Percentiles rank a stretch among this genome's conserved stretches.
These are phyloP conservation scores for Cuculus canorus DNA, from an alignment of 2,797 vertebrate genomes.

Conservation along the genomic window DNA sequence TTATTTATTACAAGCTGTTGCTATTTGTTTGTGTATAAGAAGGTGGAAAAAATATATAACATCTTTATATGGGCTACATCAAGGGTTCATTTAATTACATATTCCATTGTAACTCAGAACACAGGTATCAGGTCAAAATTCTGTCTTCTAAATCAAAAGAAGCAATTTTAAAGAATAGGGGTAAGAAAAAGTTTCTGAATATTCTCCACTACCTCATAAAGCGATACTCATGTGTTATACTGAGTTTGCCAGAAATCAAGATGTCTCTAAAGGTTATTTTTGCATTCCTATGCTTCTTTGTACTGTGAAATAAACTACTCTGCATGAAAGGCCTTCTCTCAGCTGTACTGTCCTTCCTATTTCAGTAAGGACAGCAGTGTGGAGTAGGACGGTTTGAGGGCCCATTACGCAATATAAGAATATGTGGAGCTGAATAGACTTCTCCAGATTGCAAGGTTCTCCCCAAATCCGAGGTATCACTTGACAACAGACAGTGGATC, in stretches of 20 bases:
- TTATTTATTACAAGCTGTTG: background rate
- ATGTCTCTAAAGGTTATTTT: background rate
- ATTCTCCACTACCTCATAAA: background rate
- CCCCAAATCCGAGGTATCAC: background rate
- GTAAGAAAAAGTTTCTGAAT: background rate
- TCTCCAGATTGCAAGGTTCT: background rate
- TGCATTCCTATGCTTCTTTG: background rate
- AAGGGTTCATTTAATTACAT: background rate
- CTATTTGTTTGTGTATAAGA: background rate
- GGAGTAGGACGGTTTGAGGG: background rate
- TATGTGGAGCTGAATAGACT: background rate
- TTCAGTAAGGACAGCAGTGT: background rate
- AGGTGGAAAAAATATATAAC: fast-evolving
- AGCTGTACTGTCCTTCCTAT: background rate
- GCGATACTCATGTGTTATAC: background rate
- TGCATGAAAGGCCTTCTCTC: background rate
- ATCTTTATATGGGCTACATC: background rate
- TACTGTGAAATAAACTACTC: background rate
- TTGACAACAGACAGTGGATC: background rate
- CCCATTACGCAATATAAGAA: background rate
- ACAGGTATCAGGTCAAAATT: background rate
- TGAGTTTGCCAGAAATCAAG: background rate
- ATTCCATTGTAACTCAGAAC: background rate
- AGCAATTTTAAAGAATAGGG: background rate
- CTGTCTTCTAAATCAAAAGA: background rate